Evolutionary conservation across 2,113 vertebrate species (phyloP).

Genomic region (Austrofundulus limnaeus): DNA sequence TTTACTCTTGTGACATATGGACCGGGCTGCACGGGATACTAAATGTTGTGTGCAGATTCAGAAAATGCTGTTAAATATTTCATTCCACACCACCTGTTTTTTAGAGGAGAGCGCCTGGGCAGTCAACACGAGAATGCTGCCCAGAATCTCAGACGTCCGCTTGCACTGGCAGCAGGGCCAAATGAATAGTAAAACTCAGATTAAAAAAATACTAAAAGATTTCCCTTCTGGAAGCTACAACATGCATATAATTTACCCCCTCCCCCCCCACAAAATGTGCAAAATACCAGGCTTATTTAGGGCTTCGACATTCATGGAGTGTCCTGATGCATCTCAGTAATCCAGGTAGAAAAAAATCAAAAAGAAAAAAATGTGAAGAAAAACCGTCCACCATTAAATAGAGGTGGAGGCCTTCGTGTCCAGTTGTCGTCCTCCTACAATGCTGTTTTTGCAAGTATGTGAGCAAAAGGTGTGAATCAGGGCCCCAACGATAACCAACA

Average conservation of each 20-base stretch:
- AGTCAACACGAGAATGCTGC: slow-evolving; percentile 33
- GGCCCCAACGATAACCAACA: no score
- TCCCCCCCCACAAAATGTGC: slow-evolving; percentile 3
- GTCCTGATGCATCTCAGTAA: no score
- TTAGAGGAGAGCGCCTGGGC: slow-evolving; percentile 20
- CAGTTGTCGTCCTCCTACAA: no score
- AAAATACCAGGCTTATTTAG: slow-evolving; percentile 6
- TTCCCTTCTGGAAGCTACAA: not conserved
- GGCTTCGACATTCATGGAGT: no score
- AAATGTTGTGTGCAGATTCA: slow-evolving; percentile 20
- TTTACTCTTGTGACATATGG: slow-evolving; percentile 52
- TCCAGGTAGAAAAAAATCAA: no score
- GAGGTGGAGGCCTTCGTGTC: no score
- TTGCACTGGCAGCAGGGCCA: slow-evolving; percentile 42
- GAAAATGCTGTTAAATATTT: slow-evolving; percentile 60
- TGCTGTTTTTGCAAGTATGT: no score
- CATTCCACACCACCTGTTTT: slow-evolving; percentile 60
- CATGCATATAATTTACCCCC: not conserved
- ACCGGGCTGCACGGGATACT: slow-evolving; percentile 12
- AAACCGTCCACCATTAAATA: no score
- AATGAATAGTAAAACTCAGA: not conserved
- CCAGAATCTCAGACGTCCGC: slow-evolving; percentile 32
- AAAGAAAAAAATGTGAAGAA: no score
- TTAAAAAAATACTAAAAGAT: not conserved
- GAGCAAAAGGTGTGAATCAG: no score